Evolutionary conservation across 1,140 invertebrate species (phyloP).

Genomic region (Megathymus violae): DNA sequence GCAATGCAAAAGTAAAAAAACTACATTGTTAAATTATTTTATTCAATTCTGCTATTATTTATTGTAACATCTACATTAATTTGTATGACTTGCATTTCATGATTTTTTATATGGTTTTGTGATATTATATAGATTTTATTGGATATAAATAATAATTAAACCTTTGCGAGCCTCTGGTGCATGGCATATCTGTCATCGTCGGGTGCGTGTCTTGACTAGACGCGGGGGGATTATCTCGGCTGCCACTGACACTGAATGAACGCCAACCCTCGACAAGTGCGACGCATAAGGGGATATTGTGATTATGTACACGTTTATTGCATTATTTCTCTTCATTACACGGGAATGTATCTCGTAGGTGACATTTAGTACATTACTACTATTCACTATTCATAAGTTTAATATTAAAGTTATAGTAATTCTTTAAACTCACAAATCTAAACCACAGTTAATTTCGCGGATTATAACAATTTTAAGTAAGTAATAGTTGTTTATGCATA

Average conservation of each 20-base stretch:
- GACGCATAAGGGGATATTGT: slow-evolving; percentile 47
- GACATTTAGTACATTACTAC: neutral
- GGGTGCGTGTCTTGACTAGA: slow-evolving; percentile 43
- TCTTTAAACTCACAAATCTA: no score
- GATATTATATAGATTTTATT: no score
- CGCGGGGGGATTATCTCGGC: slow-evolving; percentile 43
- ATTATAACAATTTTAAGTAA: no score
- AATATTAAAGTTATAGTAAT: no score
- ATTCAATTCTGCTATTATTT: no score
- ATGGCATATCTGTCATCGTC: slow-evolving; percentile 37
- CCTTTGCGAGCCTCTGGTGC: slow-evolving; percentile 14
- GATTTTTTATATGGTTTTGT: neutral
- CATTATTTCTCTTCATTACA: slow-evolving; percentile 54
- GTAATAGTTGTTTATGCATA: no score
- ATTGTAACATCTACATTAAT: no score
- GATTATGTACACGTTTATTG: slow-evolving; percentile 61
- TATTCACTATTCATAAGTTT: no score
- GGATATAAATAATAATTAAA: neutral
- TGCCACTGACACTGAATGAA: slow-evolving; percentile 40
- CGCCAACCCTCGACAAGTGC: slow-evolving; percentile 42
- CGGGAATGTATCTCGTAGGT: slow-evolving; percentile 14
- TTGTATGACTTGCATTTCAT: neutral
- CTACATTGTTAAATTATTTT: no score
- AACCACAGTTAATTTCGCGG: no score
- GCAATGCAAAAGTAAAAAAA: no score